A percentile compares a stretch with the other conserved stretches of the same genome.
phyloP scores from a whole-genome alignment of 2,797 vertebrate genomes.

The Hydrocynus forskahlii region DNA sequence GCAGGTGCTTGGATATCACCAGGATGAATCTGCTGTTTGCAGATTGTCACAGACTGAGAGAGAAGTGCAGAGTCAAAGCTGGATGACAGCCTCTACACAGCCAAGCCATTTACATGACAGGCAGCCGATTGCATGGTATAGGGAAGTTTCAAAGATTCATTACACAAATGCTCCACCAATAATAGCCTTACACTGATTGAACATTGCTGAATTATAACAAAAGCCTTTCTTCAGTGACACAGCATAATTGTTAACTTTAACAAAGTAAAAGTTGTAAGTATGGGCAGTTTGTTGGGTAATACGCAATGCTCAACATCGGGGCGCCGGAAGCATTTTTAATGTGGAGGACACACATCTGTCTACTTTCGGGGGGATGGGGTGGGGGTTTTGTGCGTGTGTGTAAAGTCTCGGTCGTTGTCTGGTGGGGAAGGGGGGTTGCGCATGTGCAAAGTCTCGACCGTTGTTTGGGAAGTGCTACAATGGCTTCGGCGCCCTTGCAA shows the following conservation, averaged over 20 bases:
- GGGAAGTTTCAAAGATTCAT: slow-evolving; percentile 30
- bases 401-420: too few species aligned
- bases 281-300: too few species aligned
- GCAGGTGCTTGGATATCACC: slow-evolving; percentile 58
- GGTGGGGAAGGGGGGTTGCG: too few species aligned
- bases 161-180: slow-evolving; percentile 27
- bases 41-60: slow-evolving; percentile 55
- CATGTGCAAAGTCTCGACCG: too few species aligned
- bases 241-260: background rate
- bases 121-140: slow-evolving; percentile 35
- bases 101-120: slow-evolving; percentile 52
- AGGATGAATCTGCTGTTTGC: slow-evolving; percentile 55
- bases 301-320: too few species aligned
- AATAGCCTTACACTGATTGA: background rate
- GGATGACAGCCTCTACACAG: slow-evolving; percentile 49
- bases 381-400: too few species aligned
- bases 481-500: background rate
- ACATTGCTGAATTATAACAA: slow-evolving; percentile 22
- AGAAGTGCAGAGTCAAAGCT: slow-evolving; percentile 40
- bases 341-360: too few species aligned
- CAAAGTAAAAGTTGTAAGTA: background rate
- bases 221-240: slow-evolving; percentile 3
- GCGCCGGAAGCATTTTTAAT: too few species aligned
- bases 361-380: too few species aligned
- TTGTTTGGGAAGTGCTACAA: too few species aligned